Percentiles rank a stretch among this genome's conserved stretches.
These are phyloP conservation scores for Volucella bombylans DNA, from an alignment of 2,888 invertebrate species.

Conservation along the genomic window DNA sequence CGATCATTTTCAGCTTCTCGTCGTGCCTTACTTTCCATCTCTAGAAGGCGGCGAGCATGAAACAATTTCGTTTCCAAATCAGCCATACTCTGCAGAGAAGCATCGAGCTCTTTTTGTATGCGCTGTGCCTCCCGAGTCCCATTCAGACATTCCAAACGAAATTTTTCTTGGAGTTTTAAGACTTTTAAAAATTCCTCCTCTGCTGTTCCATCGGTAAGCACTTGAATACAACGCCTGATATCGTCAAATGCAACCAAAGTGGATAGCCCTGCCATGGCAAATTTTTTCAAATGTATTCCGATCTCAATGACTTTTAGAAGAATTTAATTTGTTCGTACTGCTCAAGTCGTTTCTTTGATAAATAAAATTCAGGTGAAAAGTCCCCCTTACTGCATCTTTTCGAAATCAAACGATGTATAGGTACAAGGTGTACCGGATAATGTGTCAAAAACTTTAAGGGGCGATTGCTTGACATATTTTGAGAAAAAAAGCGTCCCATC, in stretches of 20 bases:
- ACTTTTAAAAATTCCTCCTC: conserved; percentile 91
- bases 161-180: conserved; percentile 88
- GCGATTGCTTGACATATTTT: too few relatives aligned
- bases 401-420: too few relatives aligned
- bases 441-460: too few relatives aligned
- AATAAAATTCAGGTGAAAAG: neutral
- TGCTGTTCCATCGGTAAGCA: conserved; percentile 86
- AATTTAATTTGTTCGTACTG: neutral
- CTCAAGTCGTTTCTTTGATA: conserved; percentile 17
- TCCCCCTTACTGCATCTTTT: too few relatives aligned
- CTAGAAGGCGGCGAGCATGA: conserved; percentile 90
- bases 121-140: conserved; percentile 89
- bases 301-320: conserved; percentile 4
- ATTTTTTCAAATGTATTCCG: neutral
- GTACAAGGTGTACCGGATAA: too few relatives aligned
- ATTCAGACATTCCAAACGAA: conserved; percentile 87
- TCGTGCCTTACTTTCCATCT: conserved; percentile 89
- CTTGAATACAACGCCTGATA: conserved; percentile 86
- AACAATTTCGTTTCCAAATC: conserved; percentile 91
- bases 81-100: conserved; percentile 87
- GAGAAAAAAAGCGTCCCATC: too few relatives aligned
- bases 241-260: conserved; percentile 89
- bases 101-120: conserved; percentile 88
- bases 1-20: conserved; percentile 88
- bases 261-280: conserved; percentile 82